Conservation (phyloP, 2,113 vertebrate species). For the Alaudala cheleensis region DNA sequence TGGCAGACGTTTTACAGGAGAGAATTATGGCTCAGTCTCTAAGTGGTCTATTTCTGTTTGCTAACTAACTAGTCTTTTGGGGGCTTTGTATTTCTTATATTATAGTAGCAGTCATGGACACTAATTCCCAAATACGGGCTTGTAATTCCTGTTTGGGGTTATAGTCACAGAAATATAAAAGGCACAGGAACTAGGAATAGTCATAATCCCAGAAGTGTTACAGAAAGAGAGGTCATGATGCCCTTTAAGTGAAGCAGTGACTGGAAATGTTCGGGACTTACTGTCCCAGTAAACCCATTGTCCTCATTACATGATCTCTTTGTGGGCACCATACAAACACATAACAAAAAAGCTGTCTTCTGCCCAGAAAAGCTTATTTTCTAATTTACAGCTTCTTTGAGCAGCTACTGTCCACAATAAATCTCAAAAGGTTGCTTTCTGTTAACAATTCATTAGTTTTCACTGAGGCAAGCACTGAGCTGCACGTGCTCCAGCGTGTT, state of each 20-base stretch:
- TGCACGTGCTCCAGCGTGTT: background rate
- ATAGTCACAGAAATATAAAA: constrained; percentile 15
- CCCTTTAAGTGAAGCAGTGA: background rate
- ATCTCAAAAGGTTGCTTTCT: constrained; percentile 19
- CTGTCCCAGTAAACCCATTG: constrained; percentile 35
- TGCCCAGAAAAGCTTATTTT: background rate
- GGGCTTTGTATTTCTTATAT: background rate
- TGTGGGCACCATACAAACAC: background rate
- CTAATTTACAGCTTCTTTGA: constrained; percentile 20
- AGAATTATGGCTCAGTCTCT: background rate
- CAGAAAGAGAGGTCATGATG: background rate
- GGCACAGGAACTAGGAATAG: background rate
- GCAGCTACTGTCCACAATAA: background rate
- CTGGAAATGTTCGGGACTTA: background rate
- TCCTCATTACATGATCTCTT: background rate
- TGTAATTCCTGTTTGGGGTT: background rate
- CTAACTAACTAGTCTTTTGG: background rate
- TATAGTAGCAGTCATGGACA: background rate
- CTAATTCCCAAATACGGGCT: background rate
- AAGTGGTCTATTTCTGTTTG: constrained; percentile 24
- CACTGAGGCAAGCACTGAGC: background rate
- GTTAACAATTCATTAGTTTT: background rate
- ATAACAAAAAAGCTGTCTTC: background rate
- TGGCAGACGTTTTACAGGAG: background rate
- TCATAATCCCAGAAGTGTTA: background rate